Conservation (phyloP, 2,797 vertebrate genomes). For the Pelobates cultripes region DNA sequence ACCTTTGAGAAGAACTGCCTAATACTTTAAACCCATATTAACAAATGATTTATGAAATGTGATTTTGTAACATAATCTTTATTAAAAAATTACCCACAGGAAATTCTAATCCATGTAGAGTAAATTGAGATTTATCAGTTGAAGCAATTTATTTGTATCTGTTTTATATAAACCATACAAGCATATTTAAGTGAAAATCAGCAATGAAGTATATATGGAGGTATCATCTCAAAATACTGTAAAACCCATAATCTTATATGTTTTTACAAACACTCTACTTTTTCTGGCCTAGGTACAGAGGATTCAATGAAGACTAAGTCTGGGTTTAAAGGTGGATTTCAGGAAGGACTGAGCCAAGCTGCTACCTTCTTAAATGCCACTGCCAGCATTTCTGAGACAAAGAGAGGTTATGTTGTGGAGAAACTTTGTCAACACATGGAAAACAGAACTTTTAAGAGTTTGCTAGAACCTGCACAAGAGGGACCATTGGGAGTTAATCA, state of each 20-base stretch:
- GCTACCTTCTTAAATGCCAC: constrained; percentile 27
- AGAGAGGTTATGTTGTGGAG: constrained; percentile 37
- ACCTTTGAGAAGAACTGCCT: too few species aligned
- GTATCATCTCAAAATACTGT: background rate
- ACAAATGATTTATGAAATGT: too few species aligned
- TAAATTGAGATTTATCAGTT: too few species aligned
- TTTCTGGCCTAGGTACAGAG: constrained; percentile 7
- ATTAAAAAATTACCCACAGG: too few species aligned
- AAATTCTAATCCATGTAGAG: too few species aligned
- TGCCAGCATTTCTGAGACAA: constrained; percentile 22
- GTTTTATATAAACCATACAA: too few species aligned
- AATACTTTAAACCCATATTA: too few species aligned
- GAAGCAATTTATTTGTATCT: too few species aligned
- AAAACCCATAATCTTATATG: background rate
- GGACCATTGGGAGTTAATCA: background rate
- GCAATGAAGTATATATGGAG: background rate
- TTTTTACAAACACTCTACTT: background rate
- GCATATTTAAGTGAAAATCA: too few species aligned
- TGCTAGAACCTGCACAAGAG: background rate
- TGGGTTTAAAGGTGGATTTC: constrained; percentile 34
- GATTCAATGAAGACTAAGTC: constrained; percentile 2
- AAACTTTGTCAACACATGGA: constrained; percentile 43
- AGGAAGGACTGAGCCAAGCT: constrained; percentile 42
- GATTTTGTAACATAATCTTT: too few species aligned
- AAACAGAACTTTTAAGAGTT: background rate